Evolutionary conservation across 2,113 vertebrate genomes (phyloP), one percentile per base, ranked within the genome.

Genomic region (Zosterops borbonicus): DNA sequence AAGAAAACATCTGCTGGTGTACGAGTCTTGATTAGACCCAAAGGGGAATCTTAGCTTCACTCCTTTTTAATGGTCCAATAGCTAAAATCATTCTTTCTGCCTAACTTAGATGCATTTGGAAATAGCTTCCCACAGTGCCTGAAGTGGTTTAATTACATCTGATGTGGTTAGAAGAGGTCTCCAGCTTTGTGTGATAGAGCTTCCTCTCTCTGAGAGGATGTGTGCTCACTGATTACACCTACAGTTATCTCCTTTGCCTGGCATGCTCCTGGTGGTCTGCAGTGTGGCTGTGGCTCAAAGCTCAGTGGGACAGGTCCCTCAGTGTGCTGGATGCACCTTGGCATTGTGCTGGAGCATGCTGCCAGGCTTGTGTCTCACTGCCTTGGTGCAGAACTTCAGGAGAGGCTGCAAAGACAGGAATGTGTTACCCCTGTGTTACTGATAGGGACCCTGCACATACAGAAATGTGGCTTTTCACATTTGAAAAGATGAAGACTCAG

Each of bases 81-180:
- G 88, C 62, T 88, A 82, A 91, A 95, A 88, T 69, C 39, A 71
- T 87, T 70, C 71, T 80, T 85, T 83, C 59, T 88, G 55, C 27
- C 39, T 74, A 77, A 56, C 55, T 90, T 64, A 89, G 44, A 83
- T 83, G 56, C 81, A 49, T 93, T 95, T 95, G 70, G 47, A 93
- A 95, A 75, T 78, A 58, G 53, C 76, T 91, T 94, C 91, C 91
- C 58, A 70, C 89, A 46, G 81, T 91, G 65, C 76, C 92, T 92
- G 87, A 81, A 97, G 86, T 87, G 81, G 35, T 87, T 90, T 95
- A 84, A 95, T 95, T 87, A 68, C 73, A 79, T 75, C 65, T 89
- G 92, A 44, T 82, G 14, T 0, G 3, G 60, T 89, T 87, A 62
- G 52, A 94, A 87, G 65, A 52, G 52, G 31, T 85, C 60, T 96